Evolutionary conservation across 2,113 vertebrate species (phyloP).

Genomic region (Azemiops feae): DNA sequence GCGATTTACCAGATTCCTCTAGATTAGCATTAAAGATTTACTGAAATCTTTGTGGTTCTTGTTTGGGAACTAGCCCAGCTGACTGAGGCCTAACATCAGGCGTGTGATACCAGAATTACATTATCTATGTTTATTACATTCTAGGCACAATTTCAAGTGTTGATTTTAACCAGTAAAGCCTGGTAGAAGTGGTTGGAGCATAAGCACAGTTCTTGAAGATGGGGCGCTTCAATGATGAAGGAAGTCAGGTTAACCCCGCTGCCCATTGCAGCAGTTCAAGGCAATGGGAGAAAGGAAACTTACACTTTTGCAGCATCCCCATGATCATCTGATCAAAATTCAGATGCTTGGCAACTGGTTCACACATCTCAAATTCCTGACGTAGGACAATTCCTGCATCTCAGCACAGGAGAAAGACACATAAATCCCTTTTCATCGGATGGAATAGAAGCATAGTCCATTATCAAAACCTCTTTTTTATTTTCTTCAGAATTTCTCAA

Average conservation of each 20-base stretch:
- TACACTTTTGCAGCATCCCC: no score
- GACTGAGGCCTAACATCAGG: no score
- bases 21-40: no score
- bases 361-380: background rate
- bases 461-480: background rate
- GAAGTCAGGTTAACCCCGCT: background rate
- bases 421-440: background rate
- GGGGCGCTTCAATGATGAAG: background rate
- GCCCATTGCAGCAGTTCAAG: background rate
- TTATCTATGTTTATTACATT: no score
- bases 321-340: background rate
- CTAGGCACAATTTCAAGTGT: no score
- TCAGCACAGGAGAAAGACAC: background rate
- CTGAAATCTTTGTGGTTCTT: no score
- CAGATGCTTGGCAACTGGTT: background rate
- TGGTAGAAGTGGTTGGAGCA: background rate
- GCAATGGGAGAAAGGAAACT: background rate
- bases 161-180: background rate
- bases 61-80: no score
- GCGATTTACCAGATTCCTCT: no score
- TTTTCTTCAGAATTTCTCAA: background rate
- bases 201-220: background rate
- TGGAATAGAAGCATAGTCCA: background rate
- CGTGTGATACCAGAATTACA: no score
- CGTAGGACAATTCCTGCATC: background rate